Base-by-base conservation (phyloP, 1,140 invertebrate species). In the Himalopsyche phryganea region DNA sequence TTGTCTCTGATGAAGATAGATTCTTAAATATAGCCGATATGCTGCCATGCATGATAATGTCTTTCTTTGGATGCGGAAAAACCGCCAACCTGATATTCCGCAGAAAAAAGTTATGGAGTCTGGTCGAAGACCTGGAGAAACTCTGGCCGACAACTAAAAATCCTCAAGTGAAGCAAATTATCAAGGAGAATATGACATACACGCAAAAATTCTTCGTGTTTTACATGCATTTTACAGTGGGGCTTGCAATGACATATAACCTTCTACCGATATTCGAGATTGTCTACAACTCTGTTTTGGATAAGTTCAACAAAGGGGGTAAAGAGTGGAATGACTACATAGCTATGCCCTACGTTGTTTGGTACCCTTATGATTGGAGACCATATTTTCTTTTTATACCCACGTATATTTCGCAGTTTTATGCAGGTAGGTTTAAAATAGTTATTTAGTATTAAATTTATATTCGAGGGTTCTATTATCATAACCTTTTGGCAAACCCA, bases 361-460 rank as follows among this genome's bases (percentile, higher is more conserved):
- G 60, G 60, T 61, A 61, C 52, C 53, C 60, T 2, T 57, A 17
- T 10, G 53, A 56, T 35, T 57, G 13, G 9, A 13, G 13, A 11
- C 5, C 13, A 6, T 35, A 35, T 18, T 1, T 15, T 45, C 9
- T 38, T 6, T 61, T 23, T 47, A 42, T 33, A 6, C n/a, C 32
- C 6, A 41, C 50, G 0, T 57, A 51, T 35, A n/a, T 57, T 2
- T 57, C 42, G n/a, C 60, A 61, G 17, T 47, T 38, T 51, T 41
- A 52, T 61, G 54, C 1, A 13, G 60, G 60, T 61, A 42, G 38
- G 41, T 40, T 17, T 32, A 19, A 1, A n/a, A n/a, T n/a, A n/a
- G n/a, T n/a, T n/a, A n/a, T n/a, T n/a, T n/a, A n/a, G n/a, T n/a
- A n/a, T n/a, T n/a, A n/a, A n/a, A n/a, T n/a, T n/a, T n/a, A n/a